A percentile compares a stretch with the other conserved stretches of the same genome.
These are phyloP conservation scores for Ascaphus truei DNA, from an alignment of 2,113 vertebrate species.

Conservation along the genomic window DNA sequence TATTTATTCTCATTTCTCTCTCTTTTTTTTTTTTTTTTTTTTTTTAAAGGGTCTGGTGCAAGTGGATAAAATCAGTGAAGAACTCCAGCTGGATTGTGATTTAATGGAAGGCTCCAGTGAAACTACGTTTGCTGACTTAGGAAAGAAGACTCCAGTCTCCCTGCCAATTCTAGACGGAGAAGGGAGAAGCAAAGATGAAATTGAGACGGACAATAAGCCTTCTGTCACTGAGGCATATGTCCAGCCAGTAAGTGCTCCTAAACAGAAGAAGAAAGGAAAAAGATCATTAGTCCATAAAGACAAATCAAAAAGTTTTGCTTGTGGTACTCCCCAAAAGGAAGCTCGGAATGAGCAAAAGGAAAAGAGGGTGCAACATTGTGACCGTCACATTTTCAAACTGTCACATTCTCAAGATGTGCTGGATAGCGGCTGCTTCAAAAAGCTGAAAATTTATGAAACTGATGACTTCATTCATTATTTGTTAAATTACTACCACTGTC, in stretches of 20 bases:
- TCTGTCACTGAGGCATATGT: not conserved
- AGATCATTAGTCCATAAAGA: not conserved
- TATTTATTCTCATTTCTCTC: too few species aligned
- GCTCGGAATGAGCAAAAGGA: not conserved
- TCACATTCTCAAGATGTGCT: not conserved
- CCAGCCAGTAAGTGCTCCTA: not conserved
- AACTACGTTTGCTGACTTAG: conserved; percentile 19
- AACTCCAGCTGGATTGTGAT: conserved; percentile 31
- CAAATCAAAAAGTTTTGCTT: not conserved
- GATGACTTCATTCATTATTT: conserved; percentile 72
- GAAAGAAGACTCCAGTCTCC: conserved; percentile 40
- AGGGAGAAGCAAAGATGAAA: conserved; percentile 36
- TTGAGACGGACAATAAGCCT: not conserved
- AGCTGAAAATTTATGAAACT: conserved; percentile 66
- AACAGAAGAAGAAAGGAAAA: not conserved
- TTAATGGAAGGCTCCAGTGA: conserved; percentile 16
- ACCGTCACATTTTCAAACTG: not conserved
- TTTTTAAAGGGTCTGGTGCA: conserved; percentile 54
- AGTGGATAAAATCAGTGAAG: conserved; percentile 45
- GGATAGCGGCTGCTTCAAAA: conserved; percentile 38
- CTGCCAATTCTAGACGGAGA: conserved; percentile 27
- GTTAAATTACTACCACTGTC: conserved; percentile 64
- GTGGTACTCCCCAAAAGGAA: not conserved
- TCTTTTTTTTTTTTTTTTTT: conserved; percentile 38
- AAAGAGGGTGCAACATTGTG: conserved; percentile 7